phyloP scores from a whole-genome alignment of 2,113 vertebrate species.

The Xiphorhynchus elegans region DNA sequence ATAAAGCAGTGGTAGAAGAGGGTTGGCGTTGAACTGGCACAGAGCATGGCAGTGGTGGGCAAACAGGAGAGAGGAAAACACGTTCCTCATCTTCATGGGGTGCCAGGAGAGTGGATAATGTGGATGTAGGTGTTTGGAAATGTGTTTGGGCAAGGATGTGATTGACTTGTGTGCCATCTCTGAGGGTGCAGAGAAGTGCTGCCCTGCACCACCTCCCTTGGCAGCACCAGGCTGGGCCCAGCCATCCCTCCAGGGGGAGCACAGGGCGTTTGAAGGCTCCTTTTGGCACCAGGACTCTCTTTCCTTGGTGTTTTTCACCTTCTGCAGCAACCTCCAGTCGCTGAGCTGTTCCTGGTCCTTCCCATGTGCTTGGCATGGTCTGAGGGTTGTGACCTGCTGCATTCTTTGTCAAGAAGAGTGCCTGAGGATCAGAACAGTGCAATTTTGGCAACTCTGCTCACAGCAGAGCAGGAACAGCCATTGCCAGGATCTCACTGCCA shows the following conservation, averaged over 20 bases:
- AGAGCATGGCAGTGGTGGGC: not conserved
- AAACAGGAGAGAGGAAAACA: not conserved
- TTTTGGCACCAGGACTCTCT: rapidly evolving
- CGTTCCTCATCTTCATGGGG: not conserved
- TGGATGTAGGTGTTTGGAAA: no score
- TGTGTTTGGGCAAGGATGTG: not conserved
- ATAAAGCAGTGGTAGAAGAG: not conserved
- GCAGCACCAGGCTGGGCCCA: not conserved
- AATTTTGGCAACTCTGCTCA: not conserved
- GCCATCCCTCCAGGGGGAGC: not conserved
- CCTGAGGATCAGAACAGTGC: not conserved
- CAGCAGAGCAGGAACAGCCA: not conserved
- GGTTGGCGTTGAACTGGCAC: not conserved
- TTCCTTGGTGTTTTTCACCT: not conserved
- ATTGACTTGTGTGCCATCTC: not conserved
- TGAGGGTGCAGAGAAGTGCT: not conserved
- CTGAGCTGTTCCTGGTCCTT: not conserved
- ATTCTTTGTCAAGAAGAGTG: not conserved
- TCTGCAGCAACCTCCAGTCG: not conserved
- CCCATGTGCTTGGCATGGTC: not conserved
- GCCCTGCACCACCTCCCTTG: not conserved
- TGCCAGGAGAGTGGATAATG: rapidly evolving
- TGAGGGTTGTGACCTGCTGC: not conserved
- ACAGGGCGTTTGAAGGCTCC: not conserved
- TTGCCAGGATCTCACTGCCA: not conserved